Evolutionary conservation across 2,113 vertebrate genomes (phyloP).

Genomic region (Vireo altiloquus): DNA sequence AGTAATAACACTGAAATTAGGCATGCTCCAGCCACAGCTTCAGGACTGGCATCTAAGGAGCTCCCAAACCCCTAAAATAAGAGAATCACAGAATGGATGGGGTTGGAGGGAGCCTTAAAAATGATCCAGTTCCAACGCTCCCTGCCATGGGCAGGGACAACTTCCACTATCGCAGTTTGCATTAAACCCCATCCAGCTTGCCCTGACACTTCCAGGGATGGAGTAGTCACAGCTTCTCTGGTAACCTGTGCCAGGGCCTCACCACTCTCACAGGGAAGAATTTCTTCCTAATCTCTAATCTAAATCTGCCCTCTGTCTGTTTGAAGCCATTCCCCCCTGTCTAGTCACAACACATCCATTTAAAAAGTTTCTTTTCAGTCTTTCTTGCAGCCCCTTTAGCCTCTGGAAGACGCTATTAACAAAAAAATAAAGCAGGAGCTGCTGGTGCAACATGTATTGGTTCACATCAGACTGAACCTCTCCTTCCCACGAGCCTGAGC

Average conservation of each 20-base stretch:
- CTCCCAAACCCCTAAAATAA: neutral
- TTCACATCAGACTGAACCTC: neutral
- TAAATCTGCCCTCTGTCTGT: neutral
- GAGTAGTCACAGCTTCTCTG: neutral
- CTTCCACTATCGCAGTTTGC: rapidly evolving
- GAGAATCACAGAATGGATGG: neutral
- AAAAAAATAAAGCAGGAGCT: neutral
- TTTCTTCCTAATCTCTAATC: neutral
- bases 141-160: neutral
- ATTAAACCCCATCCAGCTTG: neutral
- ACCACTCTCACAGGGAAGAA: neutral
- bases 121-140: neutral
- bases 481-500: rapidly evolving
- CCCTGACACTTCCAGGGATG: neutral
- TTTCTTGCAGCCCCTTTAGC: neutral
- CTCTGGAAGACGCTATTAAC: neutral
- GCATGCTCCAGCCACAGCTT: neutral
- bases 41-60: neutral
- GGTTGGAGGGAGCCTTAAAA: neutral
- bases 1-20: neutral
- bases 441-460: rapidly evolving
- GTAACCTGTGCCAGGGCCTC: neutral
- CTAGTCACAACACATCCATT: neutral
- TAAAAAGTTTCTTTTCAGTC: neutral
- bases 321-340: neutral